Percentiles rank a stretch among this genome's conserved stretches.
These are phyloP conservation scores for Rapana venosa DNA, from an alignment of 2,888 invertebrate species.

Conservation along the genomic window DNA sequence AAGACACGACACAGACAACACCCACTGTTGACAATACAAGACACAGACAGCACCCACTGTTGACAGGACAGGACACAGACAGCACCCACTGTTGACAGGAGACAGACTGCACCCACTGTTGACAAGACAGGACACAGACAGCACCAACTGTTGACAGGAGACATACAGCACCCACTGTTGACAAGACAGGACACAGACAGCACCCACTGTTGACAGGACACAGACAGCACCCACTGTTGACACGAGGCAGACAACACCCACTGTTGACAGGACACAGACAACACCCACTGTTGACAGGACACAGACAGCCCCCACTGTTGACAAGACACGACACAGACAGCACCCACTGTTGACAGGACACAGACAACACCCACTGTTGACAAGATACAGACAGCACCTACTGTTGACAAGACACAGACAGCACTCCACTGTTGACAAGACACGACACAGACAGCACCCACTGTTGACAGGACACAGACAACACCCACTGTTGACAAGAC, in stretches of 20 bases:
- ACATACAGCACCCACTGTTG: conserved; percentile 54
- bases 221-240: too few species aligned
- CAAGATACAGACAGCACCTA: too few species aligned
- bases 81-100: background rate
- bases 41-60: background rate
- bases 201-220: too few species aligned
- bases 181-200: too few species aligned
- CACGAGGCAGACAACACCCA: too few species aligned
- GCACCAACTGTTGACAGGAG: background rate
- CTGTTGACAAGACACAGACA: background rate
- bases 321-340: background rate
- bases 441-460: background rate
- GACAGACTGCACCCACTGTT: background rate
- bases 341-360: background rate
- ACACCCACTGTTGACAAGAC: background rate
- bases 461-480: background rate
- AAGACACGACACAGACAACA: background rate
- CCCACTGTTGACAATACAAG: background rate
- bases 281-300: too few species aligned
- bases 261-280: too few species aligned
- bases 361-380: too few species aligned
- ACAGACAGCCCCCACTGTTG: too few species aligned
- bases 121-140: background rate
- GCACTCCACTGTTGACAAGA: background rate
- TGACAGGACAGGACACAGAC: background rate